Base-by-base conservation (phyloP, 1,140 invertebrate species). In the Zaprionus ornatus region DNA sequence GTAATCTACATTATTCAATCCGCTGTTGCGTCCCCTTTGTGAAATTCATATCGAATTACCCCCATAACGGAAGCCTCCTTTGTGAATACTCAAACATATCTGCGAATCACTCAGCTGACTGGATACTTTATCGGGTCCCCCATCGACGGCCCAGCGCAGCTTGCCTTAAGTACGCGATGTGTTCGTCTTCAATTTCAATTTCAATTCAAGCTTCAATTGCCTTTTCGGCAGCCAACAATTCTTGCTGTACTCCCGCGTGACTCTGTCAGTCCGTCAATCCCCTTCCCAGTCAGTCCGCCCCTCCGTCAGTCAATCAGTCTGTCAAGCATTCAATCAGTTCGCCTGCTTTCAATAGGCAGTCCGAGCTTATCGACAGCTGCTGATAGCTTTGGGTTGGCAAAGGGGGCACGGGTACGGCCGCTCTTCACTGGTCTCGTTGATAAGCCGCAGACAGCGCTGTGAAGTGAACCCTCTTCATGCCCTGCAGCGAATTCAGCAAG, bases 51-150 rank as follows among this genome's bases (percentile, higher is more conserved):
- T 62, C 42, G 25, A 61, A 62, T 77, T 57, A 61, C 62, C 57
- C 29, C 32, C 48, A 50, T n/a, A 57, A 56, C 66, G 21, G 15
- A 40, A 40, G 50, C 60, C 42, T 23, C 52, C 7, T 54, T 35
- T 35, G 29, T 32, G 48, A 64, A 64, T 37, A 54, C 32, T 9
- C 19, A 35, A 35, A 17, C 4, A 4, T 40, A 19, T 66, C 17
- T 37, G 64, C 70, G 25, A 72, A 32, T 74, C 70, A 74, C 61
- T 71, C 67, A 63, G 27, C 45, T 56, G 35, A 25, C 72, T 27
- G 62, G 55, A 77, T 67, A 75, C 81, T 86, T 76, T 82, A 85
- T 86, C 75, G 55, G 45, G 25, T 42, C n/a, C 40, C 40, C 40
- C 59, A 32, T 17, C 21, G 35, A 19, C 57, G 52, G 54, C 54